Conservation (phyloP, 2,113 vertebrate species). For the Asarcornis scutulata region DNA sequence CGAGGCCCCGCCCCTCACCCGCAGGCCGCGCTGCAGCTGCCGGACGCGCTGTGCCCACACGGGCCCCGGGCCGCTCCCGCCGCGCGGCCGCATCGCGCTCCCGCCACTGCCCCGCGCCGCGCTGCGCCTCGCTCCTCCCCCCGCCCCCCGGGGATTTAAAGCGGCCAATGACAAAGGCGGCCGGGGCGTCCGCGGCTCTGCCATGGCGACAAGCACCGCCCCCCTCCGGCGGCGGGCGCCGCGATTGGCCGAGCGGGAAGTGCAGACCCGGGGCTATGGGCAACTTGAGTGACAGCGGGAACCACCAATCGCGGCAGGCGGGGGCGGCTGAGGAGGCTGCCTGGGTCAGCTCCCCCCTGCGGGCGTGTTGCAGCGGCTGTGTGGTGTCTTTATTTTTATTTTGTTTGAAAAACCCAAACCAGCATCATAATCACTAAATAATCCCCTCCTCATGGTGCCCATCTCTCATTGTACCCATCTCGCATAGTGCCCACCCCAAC, state of each 20-base stretch:
- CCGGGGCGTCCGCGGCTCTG: background rate
- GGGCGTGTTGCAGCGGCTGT: no score
- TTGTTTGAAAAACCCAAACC: background rate
- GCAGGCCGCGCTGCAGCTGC: conserved; percentile 25
- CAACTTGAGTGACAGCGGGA: no score
- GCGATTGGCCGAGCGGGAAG: background rate
- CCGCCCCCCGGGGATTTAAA: background rate
- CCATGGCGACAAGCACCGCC: background rate
- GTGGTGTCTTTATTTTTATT: no score
- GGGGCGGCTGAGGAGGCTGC: background rate
- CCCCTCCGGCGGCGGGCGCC: background rate
- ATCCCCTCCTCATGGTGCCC: background rate
- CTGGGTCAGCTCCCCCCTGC: no score
- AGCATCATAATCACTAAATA: background rate
- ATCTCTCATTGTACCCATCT: background rate
- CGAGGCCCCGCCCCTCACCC: no score
- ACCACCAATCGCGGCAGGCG: no score
- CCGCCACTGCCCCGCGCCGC: no score
- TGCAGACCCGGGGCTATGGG: no score
- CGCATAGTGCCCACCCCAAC: background rate
- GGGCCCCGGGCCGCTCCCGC: background rate
- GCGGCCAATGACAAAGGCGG: background rate
- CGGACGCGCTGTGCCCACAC: background rate
- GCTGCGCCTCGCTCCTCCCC: rapidly evolving
- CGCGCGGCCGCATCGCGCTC: background rate